Evolutionary conservation across 2,888 invertebrate genomes (phyloP).

Genomic region (Nyleta sp.): DNA sequence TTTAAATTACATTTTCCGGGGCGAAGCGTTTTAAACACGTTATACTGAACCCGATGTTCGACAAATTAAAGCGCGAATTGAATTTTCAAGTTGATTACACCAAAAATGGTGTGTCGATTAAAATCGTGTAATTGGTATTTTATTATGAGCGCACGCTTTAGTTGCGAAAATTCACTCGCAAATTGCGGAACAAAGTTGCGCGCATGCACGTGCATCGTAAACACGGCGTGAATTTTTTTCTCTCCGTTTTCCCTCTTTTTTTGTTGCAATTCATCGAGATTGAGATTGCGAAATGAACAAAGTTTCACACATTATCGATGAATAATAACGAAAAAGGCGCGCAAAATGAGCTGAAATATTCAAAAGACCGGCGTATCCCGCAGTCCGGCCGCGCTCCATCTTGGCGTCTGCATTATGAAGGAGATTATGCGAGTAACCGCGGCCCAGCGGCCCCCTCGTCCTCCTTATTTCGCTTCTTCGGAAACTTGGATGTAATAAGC

Average conservation of each 20-base stretch:
- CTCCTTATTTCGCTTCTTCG: constrained; percentile 74
- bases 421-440: constrained; percentile 76
- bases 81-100: constrained; percentile 21
- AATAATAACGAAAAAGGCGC: constrained; percentile 56
- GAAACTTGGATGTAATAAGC: constrained; percentile 78
- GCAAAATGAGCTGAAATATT: constrained; percentile 60
- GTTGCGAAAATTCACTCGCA: constrained; percentile 16
- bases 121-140: constrained; percentile 21
- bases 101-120: constrained; percentile 21
- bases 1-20: constrained; percentile 20
- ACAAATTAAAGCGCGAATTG: constrained; percentile 13
- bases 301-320: constrained; percentile 61
- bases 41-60: neutral
- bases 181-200: constrained; percentile 6
- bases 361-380: constrained; percentile 31
- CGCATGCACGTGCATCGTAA: constrained; percentile 3
- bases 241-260: neutral
- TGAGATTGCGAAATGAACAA: constrained; percentile 46
- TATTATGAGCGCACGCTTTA: constrained; percentile 6
- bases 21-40: constrained; percentile 7
- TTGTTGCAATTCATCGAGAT: constrained; percentile 33
- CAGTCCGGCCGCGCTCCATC: constrained; percentile 67
- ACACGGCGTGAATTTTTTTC: neutral
- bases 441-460: constrained; percentile 68
- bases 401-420: constrained; percentile 73